A percentile compares a stretch with the other conserved stretches of the same genome.
Evolutionary conservation across 2,113 vertebrate species (phyloP).

Genomic region (Oncorhynchus nerka): DNA sequence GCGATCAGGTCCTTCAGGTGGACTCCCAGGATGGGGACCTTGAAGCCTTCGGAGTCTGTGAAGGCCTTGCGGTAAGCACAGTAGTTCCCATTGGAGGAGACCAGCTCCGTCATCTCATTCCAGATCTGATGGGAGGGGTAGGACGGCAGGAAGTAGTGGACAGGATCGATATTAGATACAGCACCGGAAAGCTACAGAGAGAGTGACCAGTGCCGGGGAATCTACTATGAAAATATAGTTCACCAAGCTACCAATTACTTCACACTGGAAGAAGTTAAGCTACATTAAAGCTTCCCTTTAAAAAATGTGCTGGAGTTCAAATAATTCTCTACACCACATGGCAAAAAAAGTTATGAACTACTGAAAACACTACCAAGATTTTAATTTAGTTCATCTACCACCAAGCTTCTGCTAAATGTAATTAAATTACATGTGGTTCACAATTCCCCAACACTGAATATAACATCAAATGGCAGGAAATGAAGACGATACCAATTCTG

Average conservation of each 20-base stretch:
- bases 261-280: too few relatives aligned
- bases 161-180: background rate
- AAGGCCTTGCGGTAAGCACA: slow-evolving; percentile 93
- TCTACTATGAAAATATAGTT: too few relatives aligned
- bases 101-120: slow-evolving; percentile 95
- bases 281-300: too few relatives aligned
- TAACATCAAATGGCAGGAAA: background rate
- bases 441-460: background rate
- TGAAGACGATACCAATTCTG: background rate
- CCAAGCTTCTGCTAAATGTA: too few relatives aligned
- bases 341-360: too few relatives aligned
- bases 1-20: slow-evolving; percentile 97
- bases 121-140: slow-evolving; percentile 77
- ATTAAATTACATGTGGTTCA: too few relatives aligned
- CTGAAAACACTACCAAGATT: too few relatives aligned
- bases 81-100: slow-evolving; percentile 96
- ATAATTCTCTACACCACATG: too few relatives aligned
- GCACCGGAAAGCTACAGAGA: background rate
- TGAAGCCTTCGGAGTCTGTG: slow-evolving; percentile 87
- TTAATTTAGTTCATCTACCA: too few relatives aligned
- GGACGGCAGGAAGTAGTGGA: background rate
- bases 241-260: too few relatives aligned
- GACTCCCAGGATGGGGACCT: slow-evolving; percentile 95
- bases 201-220: too few relatives aligned
- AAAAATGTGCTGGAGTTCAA: too few relatives aligned